phyloP scores from a whole-genome alignment of 1,140 invertebrate genomes.

The Drosophila setifemur region DNA sequence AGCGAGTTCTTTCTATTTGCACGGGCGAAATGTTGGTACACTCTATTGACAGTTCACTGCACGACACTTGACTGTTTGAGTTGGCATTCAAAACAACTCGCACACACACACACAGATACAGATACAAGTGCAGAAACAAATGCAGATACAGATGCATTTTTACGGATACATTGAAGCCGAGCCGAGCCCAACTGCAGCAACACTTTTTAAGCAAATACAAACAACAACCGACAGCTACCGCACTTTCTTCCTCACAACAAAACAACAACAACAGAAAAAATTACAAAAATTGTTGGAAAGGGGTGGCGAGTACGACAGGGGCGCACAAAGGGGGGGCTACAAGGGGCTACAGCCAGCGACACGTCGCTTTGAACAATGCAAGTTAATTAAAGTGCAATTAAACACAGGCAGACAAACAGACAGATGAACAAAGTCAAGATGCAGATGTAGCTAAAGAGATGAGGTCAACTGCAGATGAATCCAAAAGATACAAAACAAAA shows the following conservation, averaged over 20 bases:
- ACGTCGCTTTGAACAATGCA: constrained; percentile 73
- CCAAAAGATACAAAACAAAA: neutral
- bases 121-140: constrained; percentile 8
- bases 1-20: constrained; percentile 50
- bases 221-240: constrained; percentile 48
- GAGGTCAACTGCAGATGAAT: constrained; percentile 21
- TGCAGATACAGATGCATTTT: constrained; percentile 33
- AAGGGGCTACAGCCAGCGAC: constrained; percentile 30
- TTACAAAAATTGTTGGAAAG: too few species aligned
- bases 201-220: constrained; percentile 59
- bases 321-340: neutral
- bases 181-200: constrained; percentile 48
- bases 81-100: constrained; percentile 76
- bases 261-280: neutral
- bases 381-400: constrained; percentile 79
- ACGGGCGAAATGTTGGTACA: constrained; percentile 62
- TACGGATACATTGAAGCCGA: constrained; percentile 26
- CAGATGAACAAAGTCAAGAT: constrained; percentile 4
- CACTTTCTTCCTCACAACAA: constrained; percentile 38
- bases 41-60: constrained; percentile 80
- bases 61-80: constrained; percentile 80
- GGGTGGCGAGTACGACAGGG: too few species aligned
- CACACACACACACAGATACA: constrained; percentile 27
- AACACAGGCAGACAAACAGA: constrained; percentile 39
- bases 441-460: constrained; percentile 21